These are phyloP conservation scores for Theonella swinhoei DNA, from an alignment of 37 sponge, comb jelly and placozoan species.

Conservation along the genomic window DNA sequence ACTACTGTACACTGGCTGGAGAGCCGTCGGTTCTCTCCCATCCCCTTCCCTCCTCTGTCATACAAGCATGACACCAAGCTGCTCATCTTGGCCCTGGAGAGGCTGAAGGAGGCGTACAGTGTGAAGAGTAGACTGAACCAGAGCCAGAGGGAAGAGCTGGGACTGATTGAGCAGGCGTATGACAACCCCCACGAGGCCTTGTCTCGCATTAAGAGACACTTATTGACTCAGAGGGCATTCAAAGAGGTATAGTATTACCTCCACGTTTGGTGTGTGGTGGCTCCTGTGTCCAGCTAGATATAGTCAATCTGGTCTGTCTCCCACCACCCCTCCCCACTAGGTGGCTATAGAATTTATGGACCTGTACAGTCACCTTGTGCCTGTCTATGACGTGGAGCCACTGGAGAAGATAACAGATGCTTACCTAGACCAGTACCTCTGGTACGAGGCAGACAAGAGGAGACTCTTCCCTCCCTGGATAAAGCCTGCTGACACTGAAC, in stretches of 20 bases:
- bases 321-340: too few relatives aligned
- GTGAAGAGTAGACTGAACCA: constrained; percentile 98
- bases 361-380: constrained; percentile 95
- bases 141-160: constrained; percentile 96
- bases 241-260: constrained; percentile 93
- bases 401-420: constrained; percentile 99
- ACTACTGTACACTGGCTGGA: constrained; percentile 99
- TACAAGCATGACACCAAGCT: constrained; percentile 99
- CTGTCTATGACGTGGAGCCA: constrained; percentile 98
- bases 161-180: constrained; percentile 98
- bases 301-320: background rate
- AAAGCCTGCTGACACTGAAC: constrained; percentile 98
- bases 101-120: constrained; percentile 98
- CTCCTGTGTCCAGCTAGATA: background rate
- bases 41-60: constrained; percentile 98
- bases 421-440: constrained; percentile 99
- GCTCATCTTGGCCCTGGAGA: constrained; percentile 96
- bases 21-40: constrained; percentile 97
- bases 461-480: constrained; percentile 99
- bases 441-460: constrained; percentile 99
- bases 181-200: constrained; percentile 99
- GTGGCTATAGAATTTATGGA: constrained; percentile 99
- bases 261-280: too few relatives aligned
- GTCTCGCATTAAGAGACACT: constrained; percentile 94
- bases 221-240: constrained; percentile 97